A percentile compares a stretch with the other conserved stretches of the same genome.
phyloP scores from a whole-genome alignment of 1,140 invertebrate species.

The Rhyzopertha dominica region DNA sequence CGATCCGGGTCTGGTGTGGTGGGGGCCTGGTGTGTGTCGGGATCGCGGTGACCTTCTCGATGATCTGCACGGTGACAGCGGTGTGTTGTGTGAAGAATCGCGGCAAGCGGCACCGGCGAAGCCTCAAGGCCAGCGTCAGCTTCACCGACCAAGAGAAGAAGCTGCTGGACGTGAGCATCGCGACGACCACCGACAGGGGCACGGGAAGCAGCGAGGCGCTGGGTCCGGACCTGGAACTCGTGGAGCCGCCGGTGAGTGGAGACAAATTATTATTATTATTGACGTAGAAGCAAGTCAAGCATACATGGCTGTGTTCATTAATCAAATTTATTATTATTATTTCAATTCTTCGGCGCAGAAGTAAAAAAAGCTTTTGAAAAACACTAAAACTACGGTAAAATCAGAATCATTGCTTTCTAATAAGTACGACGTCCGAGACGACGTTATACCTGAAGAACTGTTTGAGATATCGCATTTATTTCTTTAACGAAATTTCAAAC shows the following conservation, averaged over 20 bases:
- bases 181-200: conserved; percentile 67
- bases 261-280: too few species aligned
- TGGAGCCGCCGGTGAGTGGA: conserved; percentile 56
- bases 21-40: conserved; percentile 53
- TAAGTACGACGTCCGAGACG: too few species aligned
- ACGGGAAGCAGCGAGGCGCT: conserved; percentile 56
- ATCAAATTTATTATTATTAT: too few species aligned
- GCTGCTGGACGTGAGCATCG: conserved; percentile 70
- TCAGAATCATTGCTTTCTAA: too few species aligned
- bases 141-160: conserved; percentile 83
- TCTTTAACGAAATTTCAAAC: too few species aligned
- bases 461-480: too few species aligned
- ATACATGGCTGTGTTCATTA: too few species aligned
- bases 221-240: conserved; percentile 45
- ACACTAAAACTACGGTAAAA: too few species aligned
- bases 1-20: conserved; percentile 55
- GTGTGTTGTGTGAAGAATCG: conserved; percentile 55
- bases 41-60: conserved; percentile 47
- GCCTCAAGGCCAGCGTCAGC: conserved; percentile 67
- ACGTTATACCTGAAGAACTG: too few species aligned
- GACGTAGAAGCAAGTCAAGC: too few species aligned
- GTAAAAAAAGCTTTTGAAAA: too few species aligned
- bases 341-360: too few species aligned
- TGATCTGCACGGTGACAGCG: conserved; percentile 50
- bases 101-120: conserved; percentile 55